Base-by-base conservation (phyloP, 2,113 vertebrate species). In the Vulpes lagopus region DNA sequence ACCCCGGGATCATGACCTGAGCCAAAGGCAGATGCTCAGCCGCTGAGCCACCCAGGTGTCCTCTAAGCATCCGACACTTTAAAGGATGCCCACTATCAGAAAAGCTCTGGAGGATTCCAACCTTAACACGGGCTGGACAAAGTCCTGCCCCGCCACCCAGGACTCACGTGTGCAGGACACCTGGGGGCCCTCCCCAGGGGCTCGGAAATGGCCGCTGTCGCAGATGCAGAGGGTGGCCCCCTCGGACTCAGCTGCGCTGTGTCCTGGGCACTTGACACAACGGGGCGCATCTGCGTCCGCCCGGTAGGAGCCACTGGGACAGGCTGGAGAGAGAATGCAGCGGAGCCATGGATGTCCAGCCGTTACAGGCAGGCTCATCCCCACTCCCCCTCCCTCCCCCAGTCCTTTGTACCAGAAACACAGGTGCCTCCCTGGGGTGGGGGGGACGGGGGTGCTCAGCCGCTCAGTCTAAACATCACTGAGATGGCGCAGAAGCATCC, bases 141-240 rank as follows among this genome's bases (percentile, higher is more conserved):
- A 53, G 38, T 6, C 59, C 43, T 7, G 14, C 11, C 81, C 85
- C 57, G 60, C 60, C 9, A 16, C 11, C 17, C 10, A 16, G 0
- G 9, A 99, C 99, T 99, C 98, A 99, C 99, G 98, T 15, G 99
- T 98, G 92, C 99, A 99, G 14, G 98, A 98, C 25, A 95, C 5
- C 14, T 97, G 98, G 91, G 98, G 98, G 55, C 98, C 98, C 85
- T 99, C 99, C 0, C 60, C 97, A 27, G 98, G 96, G 3, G 98
- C 98, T 92, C 99, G 96, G 95, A 98, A 98, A 85, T 98, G 98
- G 80, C 97, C 98, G 0, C 91, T 94, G 32, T 98, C 98, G 92
- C 99, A 99, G 94, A 98, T 78, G 30, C 99, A 99, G 84, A 96
- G 11, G 0, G 96, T 98, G 64, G 99, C 95, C 20, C 98, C 99